Percentiles rank a stretch among this genome's conserved stretches.
phyloP scores from a whole-genome alignment of 1,140 invertebrate genomes.

The Brachionus manjavacas region DNA sequence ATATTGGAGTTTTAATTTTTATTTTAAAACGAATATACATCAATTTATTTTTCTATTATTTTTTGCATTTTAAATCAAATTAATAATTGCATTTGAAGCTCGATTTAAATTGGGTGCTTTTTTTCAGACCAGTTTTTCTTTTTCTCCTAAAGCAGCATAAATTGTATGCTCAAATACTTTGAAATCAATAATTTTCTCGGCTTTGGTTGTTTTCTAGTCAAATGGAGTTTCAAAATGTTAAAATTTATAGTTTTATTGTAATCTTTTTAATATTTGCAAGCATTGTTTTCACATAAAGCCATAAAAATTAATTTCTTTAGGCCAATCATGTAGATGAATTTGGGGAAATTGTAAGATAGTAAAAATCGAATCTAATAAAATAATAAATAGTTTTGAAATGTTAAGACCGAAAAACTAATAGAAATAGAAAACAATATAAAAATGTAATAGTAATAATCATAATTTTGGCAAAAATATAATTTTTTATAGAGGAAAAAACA shows the following conservation, averaged over 20 bases:
- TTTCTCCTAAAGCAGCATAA: not conserved
- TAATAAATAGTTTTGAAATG: constrained; percentile 1
- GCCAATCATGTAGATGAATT: not conserved
- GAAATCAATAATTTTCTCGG: not conserved
- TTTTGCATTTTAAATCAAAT: not conserved
- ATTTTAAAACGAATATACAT: not conserved
- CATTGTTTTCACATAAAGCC: not conserved
- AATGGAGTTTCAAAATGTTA: not conserved
- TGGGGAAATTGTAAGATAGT: not conserved
- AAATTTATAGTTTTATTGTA: constrained; percentile 7
- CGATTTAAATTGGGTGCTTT: not conserved
- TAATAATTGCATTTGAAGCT: not conserved
- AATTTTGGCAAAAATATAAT: constrained; percentile 6
- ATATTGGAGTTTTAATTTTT: constrained; percentile 1
- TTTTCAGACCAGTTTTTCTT: not conserved
- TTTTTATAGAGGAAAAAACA: constrained; percentile 1
- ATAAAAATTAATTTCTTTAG: not conserved
- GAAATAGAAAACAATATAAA: not conserved
- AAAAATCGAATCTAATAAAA: constrained; percentile 6
- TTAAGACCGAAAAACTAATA: not conserved
- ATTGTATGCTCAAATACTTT: not conserved
- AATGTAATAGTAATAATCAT: constrained; percentile 6
- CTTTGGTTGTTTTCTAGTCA: not conserved
- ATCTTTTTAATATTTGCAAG: constrained; percentile 6
- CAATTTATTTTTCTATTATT: not conserved